A percentile compares a stretch with the other conserved stretches of the same genome.
Conservation (phyloP, 2,113 vertebrate species). For the Spea multiplicata region DNA sequence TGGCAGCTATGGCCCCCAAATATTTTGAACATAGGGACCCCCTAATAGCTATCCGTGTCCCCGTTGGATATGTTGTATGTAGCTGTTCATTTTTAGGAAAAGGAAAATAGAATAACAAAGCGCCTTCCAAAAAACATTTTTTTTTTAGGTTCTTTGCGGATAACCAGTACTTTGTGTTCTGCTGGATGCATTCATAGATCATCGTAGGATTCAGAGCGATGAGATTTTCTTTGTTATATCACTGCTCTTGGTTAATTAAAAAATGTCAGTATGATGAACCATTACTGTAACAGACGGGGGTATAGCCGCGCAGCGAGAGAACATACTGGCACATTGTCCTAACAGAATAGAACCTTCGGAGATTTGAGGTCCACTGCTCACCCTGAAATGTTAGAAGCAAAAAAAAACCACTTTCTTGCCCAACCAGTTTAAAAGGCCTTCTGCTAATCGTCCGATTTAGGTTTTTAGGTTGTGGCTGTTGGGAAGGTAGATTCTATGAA, state of each 20-base stretch:
- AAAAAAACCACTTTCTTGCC: constrained; percentile 3
- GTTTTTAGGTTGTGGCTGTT: too few species aligned
- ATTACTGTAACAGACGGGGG: background rate
- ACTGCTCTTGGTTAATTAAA: constrained; percentile 23
- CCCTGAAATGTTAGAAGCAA: constrained; percentile 10
- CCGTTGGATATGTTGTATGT: too few species aligned
- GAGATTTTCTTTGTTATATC: constrained; percentile 18
- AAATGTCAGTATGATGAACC: constrained; percentile 38
- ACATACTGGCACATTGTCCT: background rate
- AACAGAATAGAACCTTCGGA: background rate
- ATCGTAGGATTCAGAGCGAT: background rate
- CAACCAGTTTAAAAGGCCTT: constrained; percentile 2
- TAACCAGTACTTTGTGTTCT: background rate
- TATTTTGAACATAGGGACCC: too few species aligned
- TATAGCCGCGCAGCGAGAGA: background rate
- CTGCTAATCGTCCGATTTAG: constrained; percentile 30
- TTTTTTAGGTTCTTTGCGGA: background rate
- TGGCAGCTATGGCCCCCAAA: too few species aligned
- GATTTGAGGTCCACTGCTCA: constrained; percentile 8
- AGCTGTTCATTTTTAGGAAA: too few species aligned
- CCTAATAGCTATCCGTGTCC: too few species aligned
- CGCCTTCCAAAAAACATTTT: background rate
- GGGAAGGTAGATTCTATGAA: too few species aligned
- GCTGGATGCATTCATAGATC: constrained; percentile 19
- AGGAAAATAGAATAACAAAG: too few species aligned